phyloP scores from a whole-genome alignment of 2,888 invertebrate species.

The Sesia apiformis region DNA sequence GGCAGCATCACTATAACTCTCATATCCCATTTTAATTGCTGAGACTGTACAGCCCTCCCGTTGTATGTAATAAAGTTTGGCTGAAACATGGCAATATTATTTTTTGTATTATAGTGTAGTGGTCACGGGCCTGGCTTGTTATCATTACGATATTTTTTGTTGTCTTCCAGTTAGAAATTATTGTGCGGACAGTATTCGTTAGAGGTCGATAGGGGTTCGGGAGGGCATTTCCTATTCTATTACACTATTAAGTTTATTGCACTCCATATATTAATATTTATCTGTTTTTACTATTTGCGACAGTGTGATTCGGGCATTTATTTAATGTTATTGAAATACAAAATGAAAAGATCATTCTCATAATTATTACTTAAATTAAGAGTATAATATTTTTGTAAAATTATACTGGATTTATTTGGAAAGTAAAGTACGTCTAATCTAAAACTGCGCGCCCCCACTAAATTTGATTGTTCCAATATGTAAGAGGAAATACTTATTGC shows the following conservation, averaged over 20 bases:
- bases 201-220: slow-evolving; percentile 47
- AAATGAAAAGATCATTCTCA: not conserved
- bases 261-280: slow-evolving; percentile 33
- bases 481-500: no score
- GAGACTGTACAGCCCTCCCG: slow-evolving; percentile 35
- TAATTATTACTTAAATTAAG: no score
- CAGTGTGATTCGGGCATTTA: slow-evolving; percentile 16
- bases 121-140: slow-evolving; percentile 2
- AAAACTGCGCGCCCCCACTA: no score
- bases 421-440: no score
- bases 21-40: slow-evolving; percentile 18
- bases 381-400: no score
- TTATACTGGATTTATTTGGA: no score
- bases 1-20: slow-evolving; percentile 32
- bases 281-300: not conserved
- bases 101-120: slow-evolving; percentile 1
- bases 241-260: slow-evolving; percentile 66
- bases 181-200: slow-evolving; percentile 42
- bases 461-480: no score
- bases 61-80: slow-evolving; percentile 4
- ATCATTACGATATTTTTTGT: slow-evolving; percentile 15
- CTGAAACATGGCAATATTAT: slow-evolving; percentile 1
- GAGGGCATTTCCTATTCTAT: slow-evolving; percentile 66
- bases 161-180: slow-evolving; percentile 32
- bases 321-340: not conserved